These are phyloP conservation scores for Todiramphus saurophagus DNA, from an alignment of 2,113 vertebrate species.

Conservation along the genomic window DNA sequence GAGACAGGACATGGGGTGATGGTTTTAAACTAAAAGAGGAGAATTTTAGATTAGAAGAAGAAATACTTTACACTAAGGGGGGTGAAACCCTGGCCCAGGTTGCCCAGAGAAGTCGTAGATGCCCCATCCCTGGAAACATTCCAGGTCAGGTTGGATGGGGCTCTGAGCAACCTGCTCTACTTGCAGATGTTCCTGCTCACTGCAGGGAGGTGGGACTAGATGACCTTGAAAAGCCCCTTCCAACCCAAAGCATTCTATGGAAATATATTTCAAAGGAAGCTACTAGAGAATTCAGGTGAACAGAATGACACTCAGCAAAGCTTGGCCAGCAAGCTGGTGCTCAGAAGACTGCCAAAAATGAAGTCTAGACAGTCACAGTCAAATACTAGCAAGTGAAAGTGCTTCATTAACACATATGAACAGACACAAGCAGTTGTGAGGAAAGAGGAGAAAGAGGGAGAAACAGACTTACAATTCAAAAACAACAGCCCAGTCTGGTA, in stretches of 20 bases:
- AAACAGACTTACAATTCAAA: constrained; percentile 91
- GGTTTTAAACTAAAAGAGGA: background rate
- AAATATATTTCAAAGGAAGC: background rate
- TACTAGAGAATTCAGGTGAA: background rate
- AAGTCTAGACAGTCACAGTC: background rate
- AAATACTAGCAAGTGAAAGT: background rate
- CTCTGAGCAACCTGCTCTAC: background rate
- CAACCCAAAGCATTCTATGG: background rate
- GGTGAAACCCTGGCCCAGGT: background rate
- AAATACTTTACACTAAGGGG: background rate
- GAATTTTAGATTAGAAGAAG: background rate
- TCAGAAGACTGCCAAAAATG: background rate
- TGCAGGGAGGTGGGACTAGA: background rate
- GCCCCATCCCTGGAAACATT: background rate
- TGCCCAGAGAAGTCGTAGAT: background rate
- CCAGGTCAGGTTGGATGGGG: background rate
- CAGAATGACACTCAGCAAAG: background rate
- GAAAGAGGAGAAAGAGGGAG: background rate
- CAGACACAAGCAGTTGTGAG: background rate
- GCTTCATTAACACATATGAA: background rate
- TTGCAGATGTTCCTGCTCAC: background rate
- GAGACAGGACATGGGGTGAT: background rate
- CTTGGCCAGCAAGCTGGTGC: background rate
- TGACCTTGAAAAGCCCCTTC: background rate
- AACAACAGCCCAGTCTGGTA: constrained; percentile 96